These are phyloP conservation scores for Ophiothrix spiculata DNA, from an alignment of 35 echinoderm and acorn worm genomes.

Conservation along the genomic window DNA sequence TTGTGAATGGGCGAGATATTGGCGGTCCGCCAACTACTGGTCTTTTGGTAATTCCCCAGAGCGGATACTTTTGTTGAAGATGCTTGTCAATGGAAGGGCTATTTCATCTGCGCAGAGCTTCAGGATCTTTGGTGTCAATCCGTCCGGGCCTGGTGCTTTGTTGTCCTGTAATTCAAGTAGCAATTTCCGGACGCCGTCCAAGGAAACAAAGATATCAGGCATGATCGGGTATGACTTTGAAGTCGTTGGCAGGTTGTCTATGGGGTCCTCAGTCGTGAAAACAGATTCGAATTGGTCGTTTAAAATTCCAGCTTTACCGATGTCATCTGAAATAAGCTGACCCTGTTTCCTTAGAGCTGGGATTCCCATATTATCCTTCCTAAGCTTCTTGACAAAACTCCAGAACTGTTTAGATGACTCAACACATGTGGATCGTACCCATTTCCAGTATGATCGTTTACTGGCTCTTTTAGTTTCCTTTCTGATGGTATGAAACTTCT, in stretches of 20 bases:
- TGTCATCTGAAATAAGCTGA: not conserved
- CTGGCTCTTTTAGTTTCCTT: not conserved
- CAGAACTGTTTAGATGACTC: conserved; percentile 3
- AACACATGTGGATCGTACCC: not conserved
- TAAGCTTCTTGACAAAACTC: conserved; percentile 2
- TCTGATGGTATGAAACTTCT: not conserved
- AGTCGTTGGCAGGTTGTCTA: not conserved
- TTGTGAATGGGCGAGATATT: conserved; percentile 22
- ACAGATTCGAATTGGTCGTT: conserved; percentile 8
- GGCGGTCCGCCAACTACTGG: conserved; percentile 29
- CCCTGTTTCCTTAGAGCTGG: not conserved
- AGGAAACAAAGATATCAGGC: not conserved
- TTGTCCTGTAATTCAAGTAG: not conserved
- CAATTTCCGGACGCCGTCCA: not conserved
- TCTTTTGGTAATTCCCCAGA: conserved; percentile 11
- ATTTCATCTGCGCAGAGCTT: conserved; percentile 4
- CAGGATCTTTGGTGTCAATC: not conserved
- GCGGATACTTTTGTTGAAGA: conserved; percentile 11
- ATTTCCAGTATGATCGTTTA: not conserved
- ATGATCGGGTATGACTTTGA: not conserved
- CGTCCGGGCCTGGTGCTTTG: conserved; percentile 13
- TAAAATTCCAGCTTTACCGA: not conserved
- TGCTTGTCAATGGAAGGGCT: not conserved
- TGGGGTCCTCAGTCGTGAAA: not conserved
- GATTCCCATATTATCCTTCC: not conserved